Conservation (phyloP, 2,888 invertebrate species). For the Ceramica pisi region DNA sequence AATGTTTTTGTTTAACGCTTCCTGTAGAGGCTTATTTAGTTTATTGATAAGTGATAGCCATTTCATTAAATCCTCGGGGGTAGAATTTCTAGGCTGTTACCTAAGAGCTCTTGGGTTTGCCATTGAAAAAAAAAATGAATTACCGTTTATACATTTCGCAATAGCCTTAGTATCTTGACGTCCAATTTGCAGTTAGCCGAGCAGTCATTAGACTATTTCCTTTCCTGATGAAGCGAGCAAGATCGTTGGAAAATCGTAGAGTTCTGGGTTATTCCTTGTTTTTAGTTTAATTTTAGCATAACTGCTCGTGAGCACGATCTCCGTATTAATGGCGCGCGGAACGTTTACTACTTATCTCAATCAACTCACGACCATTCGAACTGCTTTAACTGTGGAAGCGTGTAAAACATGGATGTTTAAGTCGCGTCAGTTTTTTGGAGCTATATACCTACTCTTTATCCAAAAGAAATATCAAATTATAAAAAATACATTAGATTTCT, state of each 20-base stretch:
- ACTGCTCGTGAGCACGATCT: conserved; percentile 60
- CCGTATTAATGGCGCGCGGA: conserved; percentile 50
- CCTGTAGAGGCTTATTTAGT: not conserved
- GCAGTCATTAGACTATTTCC: conserved; percentile 33
- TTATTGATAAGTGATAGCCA: not conserved
- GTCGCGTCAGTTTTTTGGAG: too few relatives aligned
- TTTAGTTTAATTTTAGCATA: conserved; percentile 52
- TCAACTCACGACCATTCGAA: conserved; percentile 59
- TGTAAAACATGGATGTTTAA: conserved; percentile 26
- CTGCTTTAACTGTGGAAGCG: conserved; percentile 8
- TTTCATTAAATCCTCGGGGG: not conserved
- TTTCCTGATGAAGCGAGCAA: conserved; percentile 22
- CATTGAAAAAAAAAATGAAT: too few relatives aligned
- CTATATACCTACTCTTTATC: too few relatives aligned
- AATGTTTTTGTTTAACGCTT: not conserved
- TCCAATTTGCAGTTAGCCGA: not conserved
- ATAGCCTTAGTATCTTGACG: not conserved
- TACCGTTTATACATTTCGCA: not conserved
- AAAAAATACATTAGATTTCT: too few relatives aligned
- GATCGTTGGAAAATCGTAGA: not conserved
- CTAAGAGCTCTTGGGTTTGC: too few relatives aligned
- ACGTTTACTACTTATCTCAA: conserved; percentile 58
- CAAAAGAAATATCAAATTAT: too few relatives aligned
- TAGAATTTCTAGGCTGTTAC: not conserved
- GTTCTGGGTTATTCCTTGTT: conserved; percentile 43